Conservation (phyloP, 2,113 vertebrate species). For the Peromyscus leucopus region DNA sequence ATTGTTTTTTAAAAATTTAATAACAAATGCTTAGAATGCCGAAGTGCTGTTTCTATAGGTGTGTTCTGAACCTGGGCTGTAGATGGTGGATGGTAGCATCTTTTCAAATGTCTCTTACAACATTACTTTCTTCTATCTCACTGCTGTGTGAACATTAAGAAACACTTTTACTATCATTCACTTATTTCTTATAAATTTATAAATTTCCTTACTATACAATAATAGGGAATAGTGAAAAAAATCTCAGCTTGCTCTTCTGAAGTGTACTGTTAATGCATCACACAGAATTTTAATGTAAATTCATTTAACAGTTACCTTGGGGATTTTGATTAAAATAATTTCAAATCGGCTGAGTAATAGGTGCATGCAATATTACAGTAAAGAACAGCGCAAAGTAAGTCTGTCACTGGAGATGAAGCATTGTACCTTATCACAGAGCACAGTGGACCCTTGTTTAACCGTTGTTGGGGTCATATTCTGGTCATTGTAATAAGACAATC, state of each 20-base stretch:
- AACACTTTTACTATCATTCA: not conserved
- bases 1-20: not conserved
- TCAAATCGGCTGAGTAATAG: not conserved
- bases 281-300: not conserved
- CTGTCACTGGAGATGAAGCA: not conserved
- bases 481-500: not conserved
- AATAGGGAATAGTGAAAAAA: not conserved
- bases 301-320: not conserved
- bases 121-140: not conserved
- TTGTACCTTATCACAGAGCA: not conserved
- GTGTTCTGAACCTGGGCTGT: not conserved
- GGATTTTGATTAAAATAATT: not conserved
- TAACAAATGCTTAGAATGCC: not conserved
- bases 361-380: not conserved
- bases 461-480: not conserved
- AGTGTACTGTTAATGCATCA: not conserved
- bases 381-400: not conserved
- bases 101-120: not conserved
- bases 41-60: accelerated
- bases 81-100: not conserved
- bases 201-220: not conserved
- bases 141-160: not conserved
- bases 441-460: not conserved
- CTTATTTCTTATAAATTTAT: not conserved
- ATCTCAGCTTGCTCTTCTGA: not conserved